These are phyloP conservation scores for Hydrolagus colliei DNA, from an alignment of 2,797 vertebrate species.

Conservation along the genomic window DNA sequence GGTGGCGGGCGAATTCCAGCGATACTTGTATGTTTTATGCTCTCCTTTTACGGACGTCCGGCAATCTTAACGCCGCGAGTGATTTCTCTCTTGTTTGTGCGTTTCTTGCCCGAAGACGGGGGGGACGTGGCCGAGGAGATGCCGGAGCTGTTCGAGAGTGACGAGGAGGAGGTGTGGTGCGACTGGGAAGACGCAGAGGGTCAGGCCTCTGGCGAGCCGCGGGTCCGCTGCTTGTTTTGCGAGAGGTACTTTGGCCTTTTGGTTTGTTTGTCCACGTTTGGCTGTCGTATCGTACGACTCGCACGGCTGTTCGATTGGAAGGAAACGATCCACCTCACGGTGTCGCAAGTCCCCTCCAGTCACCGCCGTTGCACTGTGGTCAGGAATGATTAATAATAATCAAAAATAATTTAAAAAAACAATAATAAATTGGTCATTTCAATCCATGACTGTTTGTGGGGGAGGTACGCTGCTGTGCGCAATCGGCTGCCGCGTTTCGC, in stretches of 20 bases:
- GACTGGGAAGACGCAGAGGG: constrained; percentile 59
- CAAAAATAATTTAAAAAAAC: too few relatives aligned
- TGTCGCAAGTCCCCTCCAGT: too few relatives aligned
- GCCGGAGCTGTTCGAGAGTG: constrained; percentile 62
- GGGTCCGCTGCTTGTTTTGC: constrained; percentile 76
- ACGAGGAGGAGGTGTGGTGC: constrained; percentile 54
- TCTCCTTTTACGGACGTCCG: neutral
- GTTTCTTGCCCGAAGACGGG: neutral
- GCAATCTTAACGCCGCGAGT: neutral
- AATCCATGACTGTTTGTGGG: too few relatives aligned
- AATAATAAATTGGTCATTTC: too few relatives aligned
- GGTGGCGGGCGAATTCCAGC: neutral
- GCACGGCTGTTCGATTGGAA: neutral
- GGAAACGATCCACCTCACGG: too few relatives aligned
- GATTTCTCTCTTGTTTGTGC: neutral
- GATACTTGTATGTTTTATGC: neutral
- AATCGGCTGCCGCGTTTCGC: too few relatives aligned
- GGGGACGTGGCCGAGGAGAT: constrained; percentile 43
- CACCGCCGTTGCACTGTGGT: too few relatives aligned
- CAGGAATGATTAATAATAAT: too few relatives aligned
- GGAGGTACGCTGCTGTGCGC: too few relatives aligned
- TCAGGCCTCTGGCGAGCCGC: constrained; percentile 17
- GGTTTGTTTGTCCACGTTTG: neutral
- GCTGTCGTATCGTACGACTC: neutral
- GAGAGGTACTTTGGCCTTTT: constrained; percentile 56